phyloP scores from a whole-genome alignment of 1,140 invertebrate genomes.

The Drosophila funebris region DNA sequence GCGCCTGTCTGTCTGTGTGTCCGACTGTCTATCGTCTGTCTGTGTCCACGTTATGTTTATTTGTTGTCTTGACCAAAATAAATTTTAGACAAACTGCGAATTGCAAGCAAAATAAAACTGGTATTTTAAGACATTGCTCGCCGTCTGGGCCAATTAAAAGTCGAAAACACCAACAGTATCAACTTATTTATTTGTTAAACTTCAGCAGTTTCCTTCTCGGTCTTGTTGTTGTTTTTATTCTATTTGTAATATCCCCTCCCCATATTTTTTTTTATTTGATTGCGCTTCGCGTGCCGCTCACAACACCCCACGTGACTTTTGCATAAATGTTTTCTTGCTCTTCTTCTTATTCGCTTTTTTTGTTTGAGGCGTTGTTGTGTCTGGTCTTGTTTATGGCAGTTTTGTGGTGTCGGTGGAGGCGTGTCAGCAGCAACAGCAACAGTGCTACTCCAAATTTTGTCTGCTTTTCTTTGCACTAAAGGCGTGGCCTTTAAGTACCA shows the following conservation, averaged over 20 bases:
- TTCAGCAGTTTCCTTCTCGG: constrained; percentile 5
- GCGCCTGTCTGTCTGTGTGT: constrained; percentile 19
- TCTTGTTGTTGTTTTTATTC: constrained; percentile 25
- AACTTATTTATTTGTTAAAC: constrained; percentile 26
- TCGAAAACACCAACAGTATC: neutral
- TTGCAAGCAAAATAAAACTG: constrained; percentile 55
- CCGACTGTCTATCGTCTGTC: constrained; percentile 15
- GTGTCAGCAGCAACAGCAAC: constrained; percentile 13
- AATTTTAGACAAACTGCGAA: constrained; percentile 45
- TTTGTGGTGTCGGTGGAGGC: constrained; percentile 8
- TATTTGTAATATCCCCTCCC: neutral
- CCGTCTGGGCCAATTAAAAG: constrained; percentile 19
- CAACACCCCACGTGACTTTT: constrained; percentile 60
- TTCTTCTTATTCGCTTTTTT: constrained; percentile 4
- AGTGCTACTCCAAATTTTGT: constrained; percentile 5
- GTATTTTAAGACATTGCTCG: constrained; percentile 37
- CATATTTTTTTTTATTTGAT: constrained; percentile 3
- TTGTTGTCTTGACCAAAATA: constrained; percentile 73
- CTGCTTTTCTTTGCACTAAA: constrained; percentile 26
- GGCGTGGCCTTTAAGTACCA: constrained; percentile 55
- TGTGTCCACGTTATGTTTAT: constrained; percentile 34
- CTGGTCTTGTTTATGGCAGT: constrained; percentile 29
- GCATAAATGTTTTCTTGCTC: constrained; percentile 2
- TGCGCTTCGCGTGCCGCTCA: constrained; percentile 58
- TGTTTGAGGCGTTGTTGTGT: constrained; percentile 43